Conservation (phyloP, 2,113 vertebrate genomes). For the Erpornis zantholeuca region DNA sequence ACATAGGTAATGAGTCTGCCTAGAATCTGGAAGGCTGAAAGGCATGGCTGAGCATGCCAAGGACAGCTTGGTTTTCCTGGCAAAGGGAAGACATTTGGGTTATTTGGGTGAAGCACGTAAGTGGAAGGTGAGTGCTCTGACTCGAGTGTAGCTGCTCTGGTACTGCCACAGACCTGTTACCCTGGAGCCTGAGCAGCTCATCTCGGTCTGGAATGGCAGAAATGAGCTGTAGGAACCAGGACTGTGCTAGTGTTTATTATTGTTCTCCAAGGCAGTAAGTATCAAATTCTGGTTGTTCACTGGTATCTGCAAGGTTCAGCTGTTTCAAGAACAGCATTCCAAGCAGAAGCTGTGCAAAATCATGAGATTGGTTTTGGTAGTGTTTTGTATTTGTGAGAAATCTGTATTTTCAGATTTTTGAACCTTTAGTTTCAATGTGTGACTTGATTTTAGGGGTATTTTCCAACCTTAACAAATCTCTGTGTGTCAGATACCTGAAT, state of each 20-base stretch:
- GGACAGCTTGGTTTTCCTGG: background rate
- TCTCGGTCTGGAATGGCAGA: rapidly evolving
- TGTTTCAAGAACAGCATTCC: background rate
- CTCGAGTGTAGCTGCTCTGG: background rate
- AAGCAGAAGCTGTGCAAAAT: background rate
- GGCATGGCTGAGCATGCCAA: background rate
- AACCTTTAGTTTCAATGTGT: background rate
- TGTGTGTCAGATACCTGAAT: background rate
- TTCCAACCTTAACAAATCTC: background rate
- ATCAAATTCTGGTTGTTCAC: no score
- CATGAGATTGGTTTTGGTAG: background rate
- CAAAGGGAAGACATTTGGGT: background rate
- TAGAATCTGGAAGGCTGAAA: background rate
- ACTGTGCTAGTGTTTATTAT: rapidly evolving
- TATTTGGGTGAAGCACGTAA: rapidly evolving
- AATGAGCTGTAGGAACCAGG: rapidly evolving
- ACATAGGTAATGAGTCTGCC: background rate
- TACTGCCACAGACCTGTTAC: rapidly evolving
- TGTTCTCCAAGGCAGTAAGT: background rate
- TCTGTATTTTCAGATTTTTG: background rate
- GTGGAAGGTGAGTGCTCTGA: background rate
- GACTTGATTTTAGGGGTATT: background rate
- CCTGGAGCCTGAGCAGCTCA: rapidly evolving
- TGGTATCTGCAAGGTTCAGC: background rate
- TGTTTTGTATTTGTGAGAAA: background rate